Evolutionary conservation across 2,888 invertebrate genomes (phyloP).

Genomic region (Drosophila borborema): DNA sequence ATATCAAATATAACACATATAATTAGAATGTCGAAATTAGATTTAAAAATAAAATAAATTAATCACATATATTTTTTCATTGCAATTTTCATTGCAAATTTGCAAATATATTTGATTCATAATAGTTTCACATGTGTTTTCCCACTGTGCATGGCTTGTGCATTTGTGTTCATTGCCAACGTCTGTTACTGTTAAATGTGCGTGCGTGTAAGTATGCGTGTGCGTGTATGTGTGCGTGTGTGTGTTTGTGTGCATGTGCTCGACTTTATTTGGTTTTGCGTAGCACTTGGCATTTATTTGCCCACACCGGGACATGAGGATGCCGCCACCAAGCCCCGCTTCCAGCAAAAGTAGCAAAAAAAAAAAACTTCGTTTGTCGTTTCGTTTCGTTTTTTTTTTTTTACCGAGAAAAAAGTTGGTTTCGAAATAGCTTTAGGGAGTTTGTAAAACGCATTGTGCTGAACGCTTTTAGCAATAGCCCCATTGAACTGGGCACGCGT

Average conservation of each 20-base stretch:
- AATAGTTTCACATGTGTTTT: background rate
- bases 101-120: background rate
- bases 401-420: constrained; percentile 50
- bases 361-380: constrained; percentile 36
- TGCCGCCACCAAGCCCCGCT: constrained; percentile 26
- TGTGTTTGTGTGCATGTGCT: constrained; percentile 64
- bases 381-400: background rate
- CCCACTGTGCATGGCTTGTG: constrained; percentile 47
- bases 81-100: background rate
- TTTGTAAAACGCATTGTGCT: constrained; percentile 73
- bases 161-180: constrained; percentile 66
- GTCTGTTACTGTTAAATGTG: constrained; percentile 76
- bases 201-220: constrained; percentile 59
- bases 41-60: background rate
- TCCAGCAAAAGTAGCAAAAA: constrained; percentile 29
- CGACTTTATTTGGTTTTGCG: constrained; percentile 81
- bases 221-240: constrained; percentile 10
- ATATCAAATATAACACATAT: background rate
- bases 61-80: no score
- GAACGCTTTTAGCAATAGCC: constrained; percentile 69
- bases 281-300: constrained; percentile 81
- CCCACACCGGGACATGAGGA: constrained; percentile 73
- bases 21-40: background rate
- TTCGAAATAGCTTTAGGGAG: constrained; percentile 70
- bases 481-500: constrained; percentile 75